Base-by-base conservation (phyloP, 2,113 vertebrate species). In the Phoxinus phoxinus region DNA sequence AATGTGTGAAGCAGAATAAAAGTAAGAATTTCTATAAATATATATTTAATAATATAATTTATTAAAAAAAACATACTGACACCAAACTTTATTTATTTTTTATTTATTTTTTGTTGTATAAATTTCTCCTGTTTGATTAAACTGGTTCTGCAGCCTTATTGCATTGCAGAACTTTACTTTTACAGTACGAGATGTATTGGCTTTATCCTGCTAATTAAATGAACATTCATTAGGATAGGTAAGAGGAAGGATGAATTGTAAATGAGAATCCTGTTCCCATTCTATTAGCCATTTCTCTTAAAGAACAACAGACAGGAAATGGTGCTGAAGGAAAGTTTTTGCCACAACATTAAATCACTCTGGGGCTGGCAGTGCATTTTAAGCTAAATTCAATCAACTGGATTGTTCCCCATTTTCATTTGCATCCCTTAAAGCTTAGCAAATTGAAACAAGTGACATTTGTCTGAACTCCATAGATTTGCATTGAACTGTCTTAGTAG, bases 391-490 rank as follows among this genome's bases (percentile, higher is more conserved):
- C 58, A 81, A 46, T 81, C 78, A 81, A 65, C n/a, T 81, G 78
- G 25, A 46, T 81, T 81, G 78, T 65, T 80, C 63, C 37, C 58
- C 58, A 46, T 81, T 81, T 81, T 81, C 13, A 65, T 65, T 81
- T 65, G 58, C 78, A 65, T 81, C 58, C n/a, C 37, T 65, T 37
- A 65, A 81, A 65, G 58, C 58, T 63, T 46, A 19, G 78, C 35
- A 41, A 79, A 79, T 41, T 79, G 37, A 41, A 61, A 37, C 32
- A 65, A 63, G 37, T 46, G 58, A 61, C 53, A 79, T 59, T 79
- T 78, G 76, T 78, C 56, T 79, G 76, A 79, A 81, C 78, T 56
- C n/a, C 3, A 9, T 79, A 61, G 10, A 58, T 58, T 53, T 37
- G 21, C 77, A 79, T 79, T 19, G 19, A 81, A 59, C 15, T 44